phyloP scores from a whole-genome alignment of 2,888 invertebrate species.

The Malacosoma neustria region DNA sequence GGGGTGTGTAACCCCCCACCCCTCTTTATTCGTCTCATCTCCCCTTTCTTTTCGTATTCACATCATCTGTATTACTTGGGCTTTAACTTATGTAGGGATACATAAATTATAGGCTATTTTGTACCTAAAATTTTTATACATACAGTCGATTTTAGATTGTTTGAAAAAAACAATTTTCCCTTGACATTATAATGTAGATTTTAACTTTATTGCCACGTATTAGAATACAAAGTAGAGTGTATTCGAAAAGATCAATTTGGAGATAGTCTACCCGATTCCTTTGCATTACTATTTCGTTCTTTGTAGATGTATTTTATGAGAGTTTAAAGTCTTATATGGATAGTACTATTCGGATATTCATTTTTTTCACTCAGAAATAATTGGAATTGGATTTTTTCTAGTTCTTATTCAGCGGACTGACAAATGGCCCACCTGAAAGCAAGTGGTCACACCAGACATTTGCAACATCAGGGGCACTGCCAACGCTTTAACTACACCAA shows the following conservation, averaged over 20 bases:
- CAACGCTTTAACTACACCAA: no score
- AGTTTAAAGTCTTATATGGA: conserved; percentile 68
- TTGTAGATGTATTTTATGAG: conserved; percentile 69
- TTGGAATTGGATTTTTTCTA: no score
- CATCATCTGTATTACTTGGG: conserved; percentile 73
- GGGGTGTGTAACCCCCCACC: conserved; percentile 45
- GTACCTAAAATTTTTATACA: no score
- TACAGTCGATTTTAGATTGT: conserved; percentile 21
- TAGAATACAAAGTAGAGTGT: no score
- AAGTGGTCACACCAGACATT: no score
- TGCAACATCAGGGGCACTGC: no score
- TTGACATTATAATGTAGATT: no score
- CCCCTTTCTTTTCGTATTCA: conserved; percentile 73
- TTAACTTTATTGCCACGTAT: no score
- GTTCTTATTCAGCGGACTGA: no score
- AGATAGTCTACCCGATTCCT: conserved; percentile 72
- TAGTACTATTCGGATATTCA: conserved; percentile 23
- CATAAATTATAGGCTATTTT: no score
- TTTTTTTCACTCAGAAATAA: no score
- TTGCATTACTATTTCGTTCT: conserved; percentile 72
- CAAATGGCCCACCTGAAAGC: no score
- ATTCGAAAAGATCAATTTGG: conserved; percentile 69
- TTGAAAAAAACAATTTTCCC: conserved; percentile 51
- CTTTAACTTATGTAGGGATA: conserved; percentile 70
- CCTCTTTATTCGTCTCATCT: conserved; percentile 56